Evolutionary conservation across 2,113 vertebrate species (phyloP), one percentile per base, ranked within the genome.

Genomic region (Cathartes aura): DNA sequence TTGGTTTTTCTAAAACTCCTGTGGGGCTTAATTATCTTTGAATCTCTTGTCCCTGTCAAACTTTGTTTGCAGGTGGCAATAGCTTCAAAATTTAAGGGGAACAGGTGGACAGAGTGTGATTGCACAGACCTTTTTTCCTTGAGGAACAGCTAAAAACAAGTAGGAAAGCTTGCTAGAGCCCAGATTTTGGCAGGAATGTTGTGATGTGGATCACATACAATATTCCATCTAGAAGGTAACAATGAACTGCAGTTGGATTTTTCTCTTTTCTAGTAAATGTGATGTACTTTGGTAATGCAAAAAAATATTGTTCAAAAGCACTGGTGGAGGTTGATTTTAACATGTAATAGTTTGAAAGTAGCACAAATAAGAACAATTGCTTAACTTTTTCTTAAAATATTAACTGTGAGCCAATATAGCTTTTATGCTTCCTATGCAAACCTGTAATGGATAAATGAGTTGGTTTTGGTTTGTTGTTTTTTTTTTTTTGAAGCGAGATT

Each of bases 51-150:
- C 76, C 79, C 87, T 38, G 56, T 27, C 66, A 63, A 72, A 75
- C 45, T 71, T 64, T 6, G 48, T 90, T 92, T 83, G 86, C 59
- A 66, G 34, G 45, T 43, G 42, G 30, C 93, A 96, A 58, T 14
- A 83, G 67, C 52, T 96, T 97, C 75, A 81, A n/a, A 92, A 42
- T 38, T 89, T 83, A 62, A 42, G 45, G 58, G 71, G 63, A 64
- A 2, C 15, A 17, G 30, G 40, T 80, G 40, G 48, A 50, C 59
- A 30, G 47, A 60, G 47, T 74, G 91, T 84, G 87, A 90, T 91
- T 94, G 87, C 89, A 87, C 84, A 93, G 87, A 94, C 79, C 42
- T 89, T 96, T 95, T 84, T 84, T 52, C 36, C 73, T 67, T 84
- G 82, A 84, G 30, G 29, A 91, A 6, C 52, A 82, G 26, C 38